These are phyloP conservation scores for Aselliscus stoliczkanus DNA, from an alignment of 2,797 vertebrate species.

Conservation along the genomic window DNA sequence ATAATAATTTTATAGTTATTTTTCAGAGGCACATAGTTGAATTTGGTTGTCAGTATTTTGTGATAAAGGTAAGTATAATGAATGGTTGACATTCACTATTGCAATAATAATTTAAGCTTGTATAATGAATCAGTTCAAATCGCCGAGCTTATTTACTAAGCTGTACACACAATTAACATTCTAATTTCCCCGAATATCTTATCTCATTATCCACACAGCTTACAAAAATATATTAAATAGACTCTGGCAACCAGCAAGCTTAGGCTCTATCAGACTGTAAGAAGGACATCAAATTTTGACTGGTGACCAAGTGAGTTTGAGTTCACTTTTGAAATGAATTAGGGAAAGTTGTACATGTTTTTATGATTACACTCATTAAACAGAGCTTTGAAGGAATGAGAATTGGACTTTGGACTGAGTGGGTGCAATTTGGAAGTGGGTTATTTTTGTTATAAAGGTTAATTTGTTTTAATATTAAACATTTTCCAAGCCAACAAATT, in stretches of 20 bases:
- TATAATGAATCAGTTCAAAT: constrained; percentile 69
- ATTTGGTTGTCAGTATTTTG: constrained; percentile 53
- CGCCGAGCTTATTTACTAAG: constrained; percentile 59
- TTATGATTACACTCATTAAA: neutral
- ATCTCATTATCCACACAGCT: constrained; percentile 63
- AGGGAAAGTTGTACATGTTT: neutral
- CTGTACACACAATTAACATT: constrained; percentile 71
- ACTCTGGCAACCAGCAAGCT: constrained; percentile 10
- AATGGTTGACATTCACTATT: constrained; percentile 67
- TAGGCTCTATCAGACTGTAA: neutral
- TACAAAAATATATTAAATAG: constrained; percentile 58
- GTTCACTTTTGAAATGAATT: neutral
- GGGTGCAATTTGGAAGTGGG: neutral
- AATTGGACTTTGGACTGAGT: neutral
- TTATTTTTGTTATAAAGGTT: neutral
- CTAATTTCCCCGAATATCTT: constrained; percentile 69
- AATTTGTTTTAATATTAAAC: neutral
- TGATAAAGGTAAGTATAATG: constrained; percentile 58
- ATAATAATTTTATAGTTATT: constrained; percentile 41
- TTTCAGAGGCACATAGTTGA: constrained; percentile 8
- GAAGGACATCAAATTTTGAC: neutral
- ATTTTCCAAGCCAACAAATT: neutral
- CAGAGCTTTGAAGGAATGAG: neutral
- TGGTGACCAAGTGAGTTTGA: neutral
- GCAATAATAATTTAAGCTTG: constrained; percentile 67